Evolutionary conservation across 2,888 invertebrate genomes (phyloP).

Genomic region (Tuberolachnus salignus): DNA sequence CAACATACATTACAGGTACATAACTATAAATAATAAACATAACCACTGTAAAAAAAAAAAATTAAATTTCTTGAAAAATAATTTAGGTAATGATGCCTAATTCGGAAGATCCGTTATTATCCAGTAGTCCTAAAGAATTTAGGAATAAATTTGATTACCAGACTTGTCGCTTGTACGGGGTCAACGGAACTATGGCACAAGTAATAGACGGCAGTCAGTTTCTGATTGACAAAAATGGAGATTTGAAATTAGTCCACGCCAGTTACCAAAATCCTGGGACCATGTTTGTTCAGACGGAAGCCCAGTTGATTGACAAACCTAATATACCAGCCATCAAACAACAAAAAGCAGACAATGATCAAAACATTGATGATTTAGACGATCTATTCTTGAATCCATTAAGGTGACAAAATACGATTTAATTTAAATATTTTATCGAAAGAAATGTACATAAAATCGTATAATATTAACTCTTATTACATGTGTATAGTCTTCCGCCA

Average conservation of each 20-base stretch:
- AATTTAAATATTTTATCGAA: background rate
- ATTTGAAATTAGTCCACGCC: slow-evolving; percentile 69
- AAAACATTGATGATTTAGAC: slow-evolving; percentile 45
- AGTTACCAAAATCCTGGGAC: slow-evolving; percentile 58
- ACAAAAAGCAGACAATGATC: slow-evolving; percentile 38
- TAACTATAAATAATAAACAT: background rate
- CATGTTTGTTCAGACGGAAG: slow-evolving; percentile 58
- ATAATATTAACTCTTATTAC: background rate
- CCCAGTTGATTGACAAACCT: slow-evolving; percentile 57
- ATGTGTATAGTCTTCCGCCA: slow-evolving; percentile 26
- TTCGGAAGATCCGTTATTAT: slow-evolving; percentile 82
- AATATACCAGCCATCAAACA: slow-evolving; percentile 46
- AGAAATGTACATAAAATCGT: background rate
- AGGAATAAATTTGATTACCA: slow-evolving; percentile 68
- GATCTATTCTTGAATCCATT: slow-evolving; percentile 43
- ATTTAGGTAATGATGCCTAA: slow-evolving; percentile 75
- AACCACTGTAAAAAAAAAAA: background rate
- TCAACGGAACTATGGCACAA: slow-evolving; percentile 66
- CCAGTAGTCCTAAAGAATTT: slow-evolving; percentile 84
- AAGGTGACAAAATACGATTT: slow-evolving; percentile 16
- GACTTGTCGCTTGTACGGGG: slow-evolving; percentile 62
- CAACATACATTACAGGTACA: slow-evolving; percentile 49
- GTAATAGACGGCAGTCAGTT: slow-evolving; percentile 65
- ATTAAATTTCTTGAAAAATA: slow-evolving; percentile 70
- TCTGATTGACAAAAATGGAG: slow-evolving; percentile 69